Evolutionary conservation across 2,888 invertebrate species (phyloP).

Genomic region (Nomada ferruginata): DNA sequence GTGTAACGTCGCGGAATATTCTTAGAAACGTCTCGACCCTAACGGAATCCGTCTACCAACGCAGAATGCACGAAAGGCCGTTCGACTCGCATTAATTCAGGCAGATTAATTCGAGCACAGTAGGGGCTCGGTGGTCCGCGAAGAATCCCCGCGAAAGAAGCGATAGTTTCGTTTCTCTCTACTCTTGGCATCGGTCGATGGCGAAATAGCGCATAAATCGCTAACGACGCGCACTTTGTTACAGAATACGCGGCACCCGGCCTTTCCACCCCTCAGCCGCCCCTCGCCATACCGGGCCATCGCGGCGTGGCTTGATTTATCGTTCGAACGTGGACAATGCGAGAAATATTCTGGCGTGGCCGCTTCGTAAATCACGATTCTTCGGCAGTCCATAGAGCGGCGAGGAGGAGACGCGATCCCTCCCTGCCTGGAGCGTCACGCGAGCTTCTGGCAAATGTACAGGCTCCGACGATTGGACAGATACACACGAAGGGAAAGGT

Average conservation of each 20-base stretch:
- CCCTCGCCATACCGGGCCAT: slow-evolving; percentile 40
- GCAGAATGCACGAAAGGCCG: too few species aligned
- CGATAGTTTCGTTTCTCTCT: slow-evolving; percentile 45
- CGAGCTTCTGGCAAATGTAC: slow-evolving; percentile 67
- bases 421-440: slow-evolving; percentile 69
- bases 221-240: slow-evolving; percentile 78
- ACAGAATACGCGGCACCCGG: slow-evolving; percentile 64
- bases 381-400: slow-evolving; percentile 72
- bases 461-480: slow-evolving; percentile 32
- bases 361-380: slow-evolving; percentile 79
- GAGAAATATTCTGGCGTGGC: slow-evolving; percentile 81
- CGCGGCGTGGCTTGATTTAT: slow-evolving; percentile 78
- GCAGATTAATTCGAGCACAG: slow-evolving; percentile 31
- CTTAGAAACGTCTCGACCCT: too few species aligned
- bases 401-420: slow-evolving; percentile 50
- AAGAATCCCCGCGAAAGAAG: slow-evolving; percentile 53
- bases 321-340: slow-evolving; percentile 80
- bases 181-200: slow-evolving; percentile 60
- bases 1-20: too few species aligned
- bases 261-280: slow-evolving; percentile 28
- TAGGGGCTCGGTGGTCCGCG: background rate
- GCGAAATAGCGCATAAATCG: slow-evolving; percentile 79
- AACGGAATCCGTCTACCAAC: too few species aligned
- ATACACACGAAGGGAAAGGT: slow-evolving; percentile 12
- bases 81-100: slow-evolving; percentile 27